phyloP scores from a whole-genome alignment of 2,888 invertebrate genomes.

The Anaspis maculata region DNA sequence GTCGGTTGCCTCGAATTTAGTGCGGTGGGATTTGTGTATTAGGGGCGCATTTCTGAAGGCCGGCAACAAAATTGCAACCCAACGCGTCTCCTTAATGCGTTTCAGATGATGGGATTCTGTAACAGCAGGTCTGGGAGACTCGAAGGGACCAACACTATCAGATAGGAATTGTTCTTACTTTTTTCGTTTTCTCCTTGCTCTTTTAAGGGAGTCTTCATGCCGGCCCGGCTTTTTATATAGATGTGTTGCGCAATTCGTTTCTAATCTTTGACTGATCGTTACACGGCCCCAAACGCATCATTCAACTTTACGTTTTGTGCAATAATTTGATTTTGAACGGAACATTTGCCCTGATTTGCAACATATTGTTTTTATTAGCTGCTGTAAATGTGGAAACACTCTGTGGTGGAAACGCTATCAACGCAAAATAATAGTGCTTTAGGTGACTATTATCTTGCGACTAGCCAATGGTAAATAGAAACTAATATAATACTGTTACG shows the following conservation, averaged over 20 bases:
- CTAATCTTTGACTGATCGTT: conserved; percentile 12
- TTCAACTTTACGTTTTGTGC: too few species aligned
- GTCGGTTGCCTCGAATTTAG: too few species aligned
- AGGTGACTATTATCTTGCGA: too few species aligned
- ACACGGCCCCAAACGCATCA: too few species aligned
- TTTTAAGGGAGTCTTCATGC: conserved; percentile 9
- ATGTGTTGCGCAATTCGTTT: conserved; percentile 13
- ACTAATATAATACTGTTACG: too few species aligned
- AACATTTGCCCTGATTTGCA: too few species aligned
- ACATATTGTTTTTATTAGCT: too few species aligned
- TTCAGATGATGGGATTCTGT: conserved; percentile 28
- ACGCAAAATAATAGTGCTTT: too few species aligned
- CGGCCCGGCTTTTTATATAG: conserved; percentile 8
- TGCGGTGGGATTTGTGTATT: conserved; percentile 14
- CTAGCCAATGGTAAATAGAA: too few species aligned
- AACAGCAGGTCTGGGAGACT: conserved; percentile 22
- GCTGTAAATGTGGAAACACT: too few species aligned
- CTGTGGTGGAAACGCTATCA: too few species aligned
- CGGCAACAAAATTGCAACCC: conserved; percentile 23
- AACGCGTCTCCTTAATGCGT: conserved; percentile 24
- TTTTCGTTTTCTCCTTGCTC: conserved; percentile 7
- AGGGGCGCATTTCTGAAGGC: conserved; percentile 14
- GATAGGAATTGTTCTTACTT: conserved; percentile 25
- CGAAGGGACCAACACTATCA: conserved; percentile 18
- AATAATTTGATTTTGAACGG: too few species aligned